A percentile compares a stretch with the other conserved stretches of the same genome.
Evolutionary conservation across 1,140 invertebrate species (phyloP).

Genomic region (Callitettix versicolor): DNA sequence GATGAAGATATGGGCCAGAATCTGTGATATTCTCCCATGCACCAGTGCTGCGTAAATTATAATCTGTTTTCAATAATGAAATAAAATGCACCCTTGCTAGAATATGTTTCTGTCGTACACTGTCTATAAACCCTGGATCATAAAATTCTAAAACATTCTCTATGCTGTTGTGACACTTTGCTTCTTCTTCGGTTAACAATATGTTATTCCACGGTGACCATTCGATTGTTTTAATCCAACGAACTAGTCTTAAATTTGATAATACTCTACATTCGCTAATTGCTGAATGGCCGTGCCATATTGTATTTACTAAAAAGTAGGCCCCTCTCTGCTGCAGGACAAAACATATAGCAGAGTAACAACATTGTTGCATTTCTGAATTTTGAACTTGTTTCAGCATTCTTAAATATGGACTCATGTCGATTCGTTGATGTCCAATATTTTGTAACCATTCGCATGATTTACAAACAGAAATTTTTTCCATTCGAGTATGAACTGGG

Average conservation of each 20-base stretch:
- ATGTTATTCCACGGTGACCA: conserved; percentile 68
- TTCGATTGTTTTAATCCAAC: conserved; percentile 44
- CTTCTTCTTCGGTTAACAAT: conserved; percentile 50
- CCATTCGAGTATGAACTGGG: conserved; percentile 16
- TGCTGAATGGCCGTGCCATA: conserved; percentile 55
- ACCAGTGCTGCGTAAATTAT: neutral
- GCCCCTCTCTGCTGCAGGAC: conserved; percentile 39
- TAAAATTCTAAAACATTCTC: conserved; percentile 13
- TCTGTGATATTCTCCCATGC: conserved; percentile 4
- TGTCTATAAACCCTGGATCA: conserved; percentile 10
- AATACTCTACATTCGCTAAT: conserved; percentile 48
- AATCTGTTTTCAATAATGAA: conserved; percentile 6
- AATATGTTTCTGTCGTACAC: conserved; percentile 14
- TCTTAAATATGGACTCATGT: conserved; percentile 19
- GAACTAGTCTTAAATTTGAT: conserved; percentile 41
- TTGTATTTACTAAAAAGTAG: conserved; percentile 49
- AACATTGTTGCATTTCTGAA: conserved; percentile 19
- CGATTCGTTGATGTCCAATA: conserved; percentile 20
- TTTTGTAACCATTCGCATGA: conserved; percentile 22
- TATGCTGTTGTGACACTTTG: conserved; percentile 41
- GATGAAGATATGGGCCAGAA: neutral
- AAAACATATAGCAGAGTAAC: conserved; percentile 19
- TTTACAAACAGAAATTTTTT: conserved; percentile 18
- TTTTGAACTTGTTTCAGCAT: conserved; percentile 19
- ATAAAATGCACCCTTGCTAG: conserved; percentile 15